phyloP scores from a whole-genome alignment of 2,113 vertebrate species.

The Andinoacara biseriatus region DNA sequence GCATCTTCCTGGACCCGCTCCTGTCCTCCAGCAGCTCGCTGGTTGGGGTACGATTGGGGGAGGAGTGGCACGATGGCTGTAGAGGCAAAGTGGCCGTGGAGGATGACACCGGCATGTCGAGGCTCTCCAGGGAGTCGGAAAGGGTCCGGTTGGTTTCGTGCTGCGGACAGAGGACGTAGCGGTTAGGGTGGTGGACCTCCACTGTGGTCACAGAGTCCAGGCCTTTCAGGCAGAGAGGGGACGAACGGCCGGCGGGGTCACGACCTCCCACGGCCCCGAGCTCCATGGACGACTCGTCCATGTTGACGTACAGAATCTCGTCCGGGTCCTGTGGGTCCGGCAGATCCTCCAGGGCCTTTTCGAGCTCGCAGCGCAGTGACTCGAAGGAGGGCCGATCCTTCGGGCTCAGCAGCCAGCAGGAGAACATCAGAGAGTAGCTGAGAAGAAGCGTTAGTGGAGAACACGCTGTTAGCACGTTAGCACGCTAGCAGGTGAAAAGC shows the following conservation, averaged over 20 bases:
- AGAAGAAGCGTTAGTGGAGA: not conserved
- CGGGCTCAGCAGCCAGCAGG: conserved; percentile 90
- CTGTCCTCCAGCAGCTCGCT: conserved; percentile 65
- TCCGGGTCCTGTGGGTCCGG: conserved; percentile 85
- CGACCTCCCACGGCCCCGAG: conserved; percentile 79
- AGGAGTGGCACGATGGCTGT: conserved; percentile 57
- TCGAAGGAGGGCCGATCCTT: conserved; percentile 87
- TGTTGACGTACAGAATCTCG: conserved; percentile 93
- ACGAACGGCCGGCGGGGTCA: conserved; percentile 63
- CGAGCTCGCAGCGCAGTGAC: conserved; percentile 83
- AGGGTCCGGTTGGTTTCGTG: conserved; percentile 76
- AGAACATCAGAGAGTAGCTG: conserved; percentile 89
- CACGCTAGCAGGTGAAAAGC: not conserved
- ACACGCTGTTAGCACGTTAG: not conserved
- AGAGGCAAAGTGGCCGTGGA: conserved; percentile 67
- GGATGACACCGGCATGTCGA: conserved; percentile 66
- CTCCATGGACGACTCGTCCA: conserved; percentile 84
- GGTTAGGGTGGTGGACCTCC: conserved; percentile 83
- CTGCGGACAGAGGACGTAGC: conserved; percentile 90
- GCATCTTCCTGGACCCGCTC: conserved; percentile 54
- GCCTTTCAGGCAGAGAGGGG: conserved; percentile 76
- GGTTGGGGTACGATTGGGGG: conserved; percentile 48
- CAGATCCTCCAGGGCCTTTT: conserved; percentile 87
- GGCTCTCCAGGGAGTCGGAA: conserved; percentile 74
- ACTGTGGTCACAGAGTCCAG: conserved; percentile 81